Percentiles rank a stretch among this genome's conserved stretches.
Conservation (phyloP, 2,888 invertebrate genomes). For the Drepanosiphum platanoidis region DNA sequence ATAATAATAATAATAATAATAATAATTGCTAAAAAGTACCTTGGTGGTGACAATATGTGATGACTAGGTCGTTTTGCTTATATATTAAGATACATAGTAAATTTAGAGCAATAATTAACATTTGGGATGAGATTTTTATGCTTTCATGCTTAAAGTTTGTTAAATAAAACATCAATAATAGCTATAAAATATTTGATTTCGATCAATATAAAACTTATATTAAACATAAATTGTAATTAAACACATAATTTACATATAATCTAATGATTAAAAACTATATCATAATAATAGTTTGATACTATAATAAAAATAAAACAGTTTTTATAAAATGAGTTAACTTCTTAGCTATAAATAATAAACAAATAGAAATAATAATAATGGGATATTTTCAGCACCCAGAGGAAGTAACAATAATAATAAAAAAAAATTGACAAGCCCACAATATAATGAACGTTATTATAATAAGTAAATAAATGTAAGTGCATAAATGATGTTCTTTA, state of each 20-base stretch:
- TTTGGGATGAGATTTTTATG: slow-evolving; percentile 41
- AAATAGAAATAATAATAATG: slow-evolving; percentile 17
- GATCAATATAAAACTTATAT: slow-evolving; percentile 41
- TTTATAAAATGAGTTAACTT: slow-evolving; percentile 36
- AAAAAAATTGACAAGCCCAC: slow-evolving; percentile 45
- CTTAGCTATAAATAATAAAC: background rate
- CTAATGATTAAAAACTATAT: slow-evolving; percentile 32
- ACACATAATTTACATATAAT: slow-evolving; percentile 21
- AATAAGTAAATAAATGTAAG: slow-evolving; percentile 33
- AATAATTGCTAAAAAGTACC: slow-evolving; percentile 24
- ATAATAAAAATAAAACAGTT: slow-evolving; percentile 2
- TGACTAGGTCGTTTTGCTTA: slow-evolving; percentile 50
- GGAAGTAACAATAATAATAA: slow-evolving; percentile 23
- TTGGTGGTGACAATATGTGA: slow-evolving; percentile 16
- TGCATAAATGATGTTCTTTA: slow-evolving; percentile 39
- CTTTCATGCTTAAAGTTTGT: slow-evolving; percentile 24
- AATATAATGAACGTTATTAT: slow-evolving; percentile 34
- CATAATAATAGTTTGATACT: background rate
- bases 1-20: slow-evolving; percentile 20
- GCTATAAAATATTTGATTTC: slow-evolving; percentile 25
- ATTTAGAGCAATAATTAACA: background rate
- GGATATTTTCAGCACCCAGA: slow-evolving; percentile 39
- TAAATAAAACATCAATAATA: slow-evolving; percentile 44
- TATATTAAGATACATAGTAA: slow-evolving; percentile 17
- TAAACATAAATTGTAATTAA: slow-evolving; percentile 34